These are phyloP conservation scores for Crax fasciolata DNA, from an alignment of 2,797 vertebrate genomes.

Conservation along the genomic window DNA sequence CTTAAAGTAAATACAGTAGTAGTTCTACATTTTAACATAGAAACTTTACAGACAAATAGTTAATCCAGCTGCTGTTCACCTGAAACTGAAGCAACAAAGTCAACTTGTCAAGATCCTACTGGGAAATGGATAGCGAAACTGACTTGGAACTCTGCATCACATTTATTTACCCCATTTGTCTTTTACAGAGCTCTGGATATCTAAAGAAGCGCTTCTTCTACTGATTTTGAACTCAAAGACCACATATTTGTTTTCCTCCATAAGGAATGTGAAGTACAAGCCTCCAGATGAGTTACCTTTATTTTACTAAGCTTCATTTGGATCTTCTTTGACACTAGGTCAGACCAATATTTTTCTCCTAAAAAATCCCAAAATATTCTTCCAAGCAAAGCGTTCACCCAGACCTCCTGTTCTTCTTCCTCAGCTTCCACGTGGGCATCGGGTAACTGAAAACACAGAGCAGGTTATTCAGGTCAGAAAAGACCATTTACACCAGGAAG, in stretches of 20 bases:
- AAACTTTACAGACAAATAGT: not conserved
- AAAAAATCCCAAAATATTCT: constrained; percentile 97
- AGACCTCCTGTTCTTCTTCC: constrained; percentile 89
- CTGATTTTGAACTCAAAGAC: not conserved
- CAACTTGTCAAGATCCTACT: not conserved
- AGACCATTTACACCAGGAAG: not conserved
- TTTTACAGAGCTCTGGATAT: not conserved
- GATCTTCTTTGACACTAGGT: constrained; percentile 96
- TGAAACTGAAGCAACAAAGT: not conserved
- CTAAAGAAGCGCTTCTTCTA: not conserved
- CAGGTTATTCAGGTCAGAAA: not conserved
- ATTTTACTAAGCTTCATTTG: constrained; percentile 99
- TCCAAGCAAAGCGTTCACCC: constrained; percentile 93
- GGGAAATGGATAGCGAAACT: not conserved
- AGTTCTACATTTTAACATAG: not conserved
- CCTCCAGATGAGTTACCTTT: constrained; percentile 84
- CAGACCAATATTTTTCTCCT: constrained; percentile 94
- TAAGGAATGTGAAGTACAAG: not conserved
- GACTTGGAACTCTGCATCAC: not conserved
- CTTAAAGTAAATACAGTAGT: not conserved
- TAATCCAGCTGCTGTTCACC: not conserved
- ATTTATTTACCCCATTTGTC: not conserved
- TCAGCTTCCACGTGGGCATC: constrained; percentile 76
- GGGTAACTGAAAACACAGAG: constrained; percentile 84
- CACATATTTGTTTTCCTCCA: not conserved